Evolutionary conservation across 2,797 vertebrate genomes (phyloP), one percentile per base, ranked within the genome.

Genomic region (Neopelma chrysocephalum): DNA sequence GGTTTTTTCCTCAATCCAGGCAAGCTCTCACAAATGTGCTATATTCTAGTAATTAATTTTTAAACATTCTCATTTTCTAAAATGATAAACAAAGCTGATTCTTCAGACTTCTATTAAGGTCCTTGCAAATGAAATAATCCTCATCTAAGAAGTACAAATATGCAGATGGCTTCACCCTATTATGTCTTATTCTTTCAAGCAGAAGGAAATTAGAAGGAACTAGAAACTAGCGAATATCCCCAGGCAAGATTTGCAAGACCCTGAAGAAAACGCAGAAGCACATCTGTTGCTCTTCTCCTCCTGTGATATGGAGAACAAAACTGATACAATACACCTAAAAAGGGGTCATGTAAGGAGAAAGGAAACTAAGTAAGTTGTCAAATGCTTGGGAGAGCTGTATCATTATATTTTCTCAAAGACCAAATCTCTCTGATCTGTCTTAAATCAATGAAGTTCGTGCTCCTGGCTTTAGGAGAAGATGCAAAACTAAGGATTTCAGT

Each of bases 191-290:
- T 85, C 53, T 65, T 87, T 77, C 57, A 83, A 81, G 68, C 57
- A 87, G 84, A 85, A 83, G 75, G 78, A 91, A 92, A 91, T 90
- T 11, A 82, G 56, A 85, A 90, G 79, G 81, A 93, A 94, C 14
- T 54, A 91, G 64, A 93, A 71, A 81, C 31, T 54, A 78, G 76
- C 48, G 94, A 85, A 91, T 57, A 89, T 64, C 65, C 50, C 20
- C 45, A 71, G 84, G 75, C 53, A 80, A 68, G 53, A 75, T 70
- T 57, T 87, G 56, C 54, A 80, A 70, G 80, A 51, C 66, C 81
- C 68, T 53, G 48, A 79, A 89, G 73, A 65, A 83, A 82, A 56
- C 17, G 32, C 36, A 94, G 72, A 42, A 77, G 40, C 17, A 54
- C 42, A 86, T 82, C 73, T 94, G 69, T 68, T 94, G 73, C 36